Percentiles rank a stretch among this genome's conserved stretches.
phyloP scores from a whole-genome alignment of 2,888 invertebrate genomes.

The Pteria penguin region DNA sequence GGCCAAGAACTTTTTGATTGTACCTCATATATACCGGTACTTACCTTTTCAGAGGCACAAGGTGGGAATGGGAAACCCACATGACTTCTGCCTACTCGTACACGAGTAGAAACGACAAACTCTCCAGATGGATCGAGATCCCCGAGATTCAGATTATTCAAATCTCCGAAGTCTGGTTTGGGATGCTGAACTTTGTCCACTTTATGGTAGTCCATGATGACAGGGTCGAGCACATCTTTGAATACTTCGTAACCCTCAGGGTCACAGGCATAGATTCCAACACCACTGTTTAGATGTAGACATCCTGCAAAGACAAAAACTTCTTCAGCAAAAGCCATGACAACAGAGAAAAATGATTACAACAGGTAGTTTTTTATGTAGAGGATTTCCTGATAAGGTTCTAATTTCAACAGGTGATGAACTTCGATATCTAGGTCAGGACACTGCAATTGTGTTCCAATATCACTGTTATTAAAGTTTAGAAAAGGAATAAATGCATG shows the following conservation, averaged over 20 bases:
- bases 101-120: slow-evolving; percentile 85
- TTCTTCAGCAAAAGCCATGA: no score
- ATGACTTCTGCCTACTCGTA: slow-evolving; percentile 73
- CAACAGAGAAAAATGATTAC: no score
- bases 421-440: no score
- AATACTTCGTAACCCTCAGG: slow-evolving; percentile 69
- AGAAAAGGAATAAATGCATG: no score
- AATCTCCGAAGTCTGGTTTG: slow-evolving; percentile 92
- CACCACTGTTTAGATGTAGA: slow-evolving; percentile 96
- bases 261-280: slow-evolving; percentile 70
- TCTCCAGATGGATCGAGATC: slow-evolving; percentile 91
- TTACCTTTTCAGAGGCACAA: slow-evolving; percentile 86
- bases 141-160: slow-evolving; percentile 86
- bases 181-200: slow-evolving; percentile 85
- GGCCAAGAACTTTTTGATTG: no score
- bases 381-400: no score
- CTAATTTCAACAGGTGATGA: no score
- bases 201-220: slow-evolving; percentile 80
- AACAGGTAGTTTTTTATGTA: no score
- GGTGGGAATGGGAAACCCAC: slow-evolving; percentile 81
- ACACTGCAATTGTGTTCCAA: no score
- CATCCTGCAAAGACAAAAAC: slow-evolving; percentile 84
- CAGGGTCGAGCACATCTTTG: slow-evolving; percentile 64
- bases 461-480: no score
- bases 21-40: no score